Evolutionary conservation across 2,113 vertebrate genomes (phyloP).

Genomic region (Willisornis vidua): DNA sequence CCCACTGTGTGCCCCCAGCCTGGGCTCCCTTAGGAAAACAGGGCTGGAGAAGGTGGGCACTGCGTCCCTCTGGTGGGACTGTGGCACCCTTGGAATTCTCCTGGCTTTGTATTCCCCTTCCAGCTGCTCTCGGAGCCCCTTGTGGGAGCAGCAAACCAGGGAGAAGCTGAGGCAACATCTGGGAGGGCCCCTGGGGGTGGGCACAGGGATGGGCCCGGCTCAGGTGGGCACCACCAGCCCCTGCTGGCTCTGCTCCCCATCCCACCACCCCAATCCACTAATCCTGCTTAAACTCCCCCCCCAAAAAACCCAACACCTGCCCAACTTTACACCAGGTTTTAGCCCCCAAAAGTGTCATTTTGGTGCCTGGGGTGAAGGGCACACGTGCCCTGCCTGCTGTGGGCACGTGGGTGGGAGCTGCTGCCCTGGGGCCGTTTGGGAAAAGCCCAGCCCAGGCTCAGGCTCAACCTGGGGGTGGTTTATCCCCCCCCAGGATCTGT

Average conservation of each 20-base stretch:
- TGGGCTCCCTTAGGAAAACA: neutral
- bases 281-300: neutral
- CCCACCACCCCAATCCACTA: neutral
- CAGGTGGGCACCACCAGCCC: neutral
- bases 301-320: neutral
- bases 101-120: neutral
- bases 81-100: neutral
- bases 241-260: neutral
- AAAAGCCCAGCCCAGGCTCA: fast-evolving
- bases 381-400: neutral
- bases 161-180: neutral
- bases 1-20: neutral
- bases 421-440: neutral
- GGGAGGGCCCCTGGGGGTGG: neutral
- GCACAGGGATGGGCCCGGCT: fast-evolving
- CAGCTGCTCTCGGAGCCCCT: neutral
- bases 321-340: neutral
- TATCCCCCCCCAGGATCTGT: neutral
- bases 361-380: fast-evolving
- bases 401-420: fast-evolving
- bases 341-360: neutral
- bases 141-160: neutral
- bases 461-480: neutral
- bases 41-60: neutral
- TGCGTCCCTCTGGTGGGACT: too few relatives aligned